Conservation (phyloP, 2,113 vertebrate genomes). For the Rhinogobius similis region DNA sequence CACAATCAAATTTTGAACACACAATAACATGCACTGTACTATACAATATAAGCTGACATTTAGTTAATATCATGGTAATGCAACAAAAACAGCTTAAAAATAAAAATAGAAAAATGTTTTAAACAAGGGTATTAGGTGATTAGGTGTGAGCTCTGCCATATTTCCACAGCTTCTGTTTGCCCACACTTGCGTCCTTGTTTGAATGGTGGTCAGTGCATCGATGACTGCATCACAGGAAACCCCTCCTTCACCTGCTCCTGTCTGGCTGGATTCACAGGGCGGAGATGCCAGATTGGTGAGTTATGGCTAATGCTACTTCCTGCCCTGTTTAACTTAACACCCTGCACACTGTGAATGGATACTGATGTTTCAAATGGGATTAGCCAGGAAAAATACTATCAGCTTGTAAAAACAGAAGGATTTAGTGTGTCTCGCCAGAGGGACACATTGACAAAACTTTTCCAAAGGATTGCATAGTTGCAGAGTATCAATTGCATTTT, state of each 20-base stretch:
- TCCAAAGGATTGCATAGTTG: slow-evolving; percentile 54
- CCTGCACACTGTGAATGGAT: slow-evolving; percentile 29
- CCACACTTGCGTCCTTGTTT: slow-evolving; percentile 88
- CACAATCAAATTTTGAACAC: too few relatives aligned
- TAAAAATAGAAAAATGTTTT: too few relatives aligned
- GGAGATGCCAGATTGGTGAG: slow-evolving; percentile 90
- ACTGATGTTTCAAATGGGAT: slow-evolving; percentile 25
- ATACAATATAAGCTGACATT: too few relatives aligned
- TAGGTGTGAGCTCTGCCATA: slow-evolving; percentile 14
- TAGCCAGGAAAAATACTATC: slow-evolving; percentile 63
- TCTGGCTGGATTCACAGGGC: slow-evolving; percentile 89
- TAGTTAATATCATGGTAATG: too few relatives aligned
- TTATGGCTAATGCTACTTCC: slow-evolving; percentile 32
- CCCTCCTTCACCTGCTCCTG: slow-evolving; percentile 96
- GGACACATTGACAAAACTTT: slow-evolving; percentile 56
- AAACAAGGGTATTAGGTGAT: too few relatives aligned
- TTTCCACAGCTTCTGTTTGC: slow-evolving; percentile 87
- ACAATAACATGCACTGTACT: too few relatives aligned
- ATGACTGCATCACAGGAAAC: slow-evolving; percentile 94
- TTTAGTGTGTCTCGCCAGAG: slow-evolving; percentile 44
- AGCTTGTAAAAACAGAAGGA: slow-evolving; percentile 48
- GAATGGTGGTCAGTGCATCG: slow-evolving; percentile 91
- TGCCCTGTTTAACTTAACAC: slow-evolving; percentile 25
- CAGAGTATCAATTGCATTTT: slow-evolving; percentile 34
- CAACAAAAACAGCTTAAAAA: too few relatives aligned